Percentiles rank a stretch among this genome's conserved stretches.
phyloP scores from a whole-genome alignment of 2,888 invertebrate species.

The Lysandra coridon region DNA sequence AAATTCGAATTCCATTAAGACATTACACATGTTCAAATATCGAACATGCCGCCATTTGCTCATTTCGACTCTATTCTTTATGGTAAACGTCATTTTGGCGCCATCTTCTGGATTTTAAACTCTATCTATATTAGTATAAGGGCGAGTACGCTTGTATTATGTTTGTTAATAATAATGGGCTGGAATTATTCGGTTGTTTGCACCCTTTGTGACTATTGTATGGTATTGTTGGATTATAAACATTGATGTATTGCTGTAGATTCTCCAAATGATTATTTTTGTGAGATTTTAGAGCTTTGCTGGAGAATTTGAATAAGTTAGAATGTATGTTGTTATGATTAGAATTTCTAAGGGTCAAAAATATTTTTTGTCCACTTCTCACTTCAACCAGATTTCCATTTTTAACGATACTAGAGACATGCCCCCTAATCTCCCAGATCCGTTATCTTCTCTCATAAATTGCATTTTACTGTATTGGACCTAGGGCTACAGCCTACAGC shows the following conservation, averaged over 20 bases:
- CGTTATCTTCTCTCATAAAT: too few species aligned
- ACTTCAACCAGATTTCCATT: too few species aligned
- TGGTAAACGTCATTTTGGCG: slow-evolving; percentile 41
- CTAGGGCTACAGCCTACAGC: too few species aligned
- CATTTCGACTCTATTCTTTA: slow-evolving; percentile 58
- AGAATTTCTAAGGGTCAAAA: too few species aligned
- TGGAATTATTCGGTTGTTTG: slow-evolving; percentile 77
- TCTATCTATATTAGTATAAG: slow-evolving; percentile 34
- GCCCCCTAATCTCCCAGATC: too few species aligned
- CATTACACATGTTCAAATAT: slow-evolving; percentile 49
- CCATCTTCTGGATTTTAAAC: slow-evolving; percentile 33
- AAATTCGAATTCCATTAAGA: slow-evolving; percentile 25
- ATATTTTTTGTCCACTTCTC: too few species aligned
- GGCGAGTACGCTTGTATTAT: slow-evolving; percentile 35
- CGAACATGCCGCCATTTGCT: slow-evolving; percentile 52
- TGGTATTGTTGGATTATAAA: slow-evolving; percentile 57
- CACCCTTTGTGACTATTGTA: slow-evolving; percentile 59
- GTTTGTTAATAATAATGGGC: slow-evolving; percentile 54
- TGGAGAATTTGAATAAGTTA: too few species aligned
- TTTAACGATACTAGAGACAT: too few species aligned
- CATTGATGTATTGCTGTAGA: slow-evolving; percentile 61
- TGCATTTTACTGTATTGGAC: too few species aligned
- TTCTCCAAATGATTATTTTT: neutral
- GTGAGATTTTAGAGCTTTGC: too few species aligned
- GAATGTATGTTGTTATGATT: too few species aligned